Conservation (phyloP, 2,113 vertebrate species). For the Collichthys lucidus region DNA sequence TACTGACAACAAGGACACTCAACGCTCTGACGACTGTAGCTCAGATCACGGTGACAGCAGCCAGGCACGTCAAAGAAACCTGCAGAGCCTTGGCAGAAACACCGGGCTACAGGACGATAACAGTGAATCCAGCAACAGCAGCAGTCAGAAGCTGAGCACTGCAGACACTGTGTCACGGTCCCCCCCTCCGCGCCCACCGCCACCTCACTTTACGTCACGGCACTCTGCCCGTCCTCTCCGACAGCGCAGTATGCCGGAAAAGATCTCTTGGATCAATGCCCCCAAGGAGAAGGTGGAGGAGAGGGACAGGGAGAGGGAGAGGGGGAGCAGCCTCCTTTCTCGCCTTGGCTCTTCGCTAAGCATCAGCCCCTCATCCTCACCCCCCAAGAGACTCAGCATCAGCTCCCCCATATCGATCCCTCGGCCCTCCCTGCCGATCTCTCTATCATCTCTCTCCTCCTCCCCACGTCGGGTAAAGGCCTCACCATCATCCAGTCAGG, state of each 20-base stretch:
- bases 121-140: not conserved
- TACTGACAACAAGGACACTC: not conserved
- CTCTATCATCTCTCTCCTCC: slow-evolving; percentile 67
- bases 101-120: not conserved
- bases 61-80: not conserved
- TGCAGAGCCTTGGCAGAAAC: not conserved
- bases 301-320: slow-evolving; percentile 56
- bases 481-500: slow-evolving; percentile 83
- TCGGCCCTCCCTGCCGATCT: slow-evolving; percentile 81
- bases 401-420: slow-evolving; percentile 79
- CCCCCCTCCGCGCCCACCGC: slow-evolving; percentile 75
- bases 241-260: slow-evolving; percentile 88
- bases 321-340: slow-evolving; percentile 64
- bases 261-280: slow-evolving; percentile 78
- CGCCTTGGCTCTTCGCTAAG: slow-evolving; percentile 72
- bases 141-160: not conserved
- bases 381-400: slow-evolving; percentile 82
- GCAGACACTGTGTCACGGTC: slow-evolving; percentile 12
- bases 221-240: slow-evolving; percentile 56
- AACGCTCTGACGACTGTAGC: not conserved
- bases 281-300: slow-evolving; percentile 74
- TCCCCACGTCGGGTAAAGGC: slow-evolving; percentile 80
- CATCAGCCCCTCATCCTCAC: slow-evolving; percentile 74
- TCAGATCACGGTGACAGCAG: not conserved
- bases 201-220: slow-evolving; percentile 35